Evolutionary conservation across 2,113 vertebrate species (phyloP).

Genomic region (Forbesichthys papilliferus): DNA sequence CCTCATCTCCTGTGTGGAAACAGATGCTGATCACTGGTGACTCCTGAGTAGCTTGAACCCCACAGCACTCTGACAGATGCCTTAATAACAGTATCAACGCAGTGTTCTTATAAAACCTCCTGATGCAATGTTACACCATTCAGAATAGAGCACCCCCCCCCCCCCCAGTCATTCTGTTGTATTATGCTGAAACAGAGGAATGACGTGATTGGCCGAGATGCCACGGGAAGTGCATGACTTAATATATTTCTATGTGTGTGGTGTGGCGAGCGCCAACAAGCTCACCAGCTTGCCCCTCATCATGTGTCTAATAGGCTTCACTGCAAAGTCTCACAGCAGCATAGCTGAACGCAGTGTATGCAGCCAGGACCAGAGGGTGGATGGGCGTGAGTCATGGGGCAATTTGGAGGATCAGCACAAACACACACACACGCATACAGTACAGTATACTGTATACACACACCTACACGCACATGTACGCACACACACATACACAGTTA

Average conservation of each 20-base stretch:
- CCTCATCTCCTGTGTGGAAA: slow-evolving; percentile 39
- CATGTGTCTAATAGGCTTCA: slow-evolving; percentile 79
- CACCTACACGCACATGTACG: too few relatives aligned
- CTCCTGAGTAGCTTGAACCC: slow-evolving; percentile 48
- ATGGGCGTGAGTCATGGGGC: slow-evolving; percentile 55
- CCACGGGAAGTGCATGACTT: slow-evolving; percentile 74
- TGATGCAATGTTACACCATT: slow-evolving; percentile 65
- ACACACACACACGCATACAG: too few relatives aligned
- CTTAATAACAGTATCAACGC: slow-evolving; percentile 73
- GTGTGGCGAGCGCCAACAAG: slow-evolving; percentile 68
- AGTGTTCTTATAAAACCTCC: slow-evolving; percentile 24
- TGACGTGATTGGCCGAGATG: slow-evolving; percentile 63
- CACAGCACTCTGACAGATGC: slow-evolving; percentile 61
- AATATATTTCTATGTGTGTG: slow-evolving; percentile 77
- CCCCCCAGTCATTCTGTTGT: slow-evolving; percentile 36
- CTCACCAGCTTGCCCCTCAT: slow-evolving; percentile 62
- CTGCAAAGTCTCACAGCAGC: slow-evolving; percentile 54
- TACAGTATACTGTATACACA: too few relatives aligned
- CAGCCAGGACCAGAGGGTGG: not conserved
- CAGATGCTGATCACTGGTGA: slow-evolving; percentile 61
- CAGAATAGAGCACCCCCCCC: slow-evolving; percentile 49
- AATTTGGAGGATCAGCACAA: slow-evolving; percentile 72
- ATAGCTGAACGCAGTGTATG: slow-evolving; percentile 36
- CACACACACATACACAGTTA: slow-evolving; percentile 12
- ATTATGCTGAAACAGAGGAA: slow-evolving; percentile 57